These are phyloP conservation scores for Atta cephalotes DNA, from an alignment of 1,140 invertebrate genomes.

Conservation along the genomic window DNA sequence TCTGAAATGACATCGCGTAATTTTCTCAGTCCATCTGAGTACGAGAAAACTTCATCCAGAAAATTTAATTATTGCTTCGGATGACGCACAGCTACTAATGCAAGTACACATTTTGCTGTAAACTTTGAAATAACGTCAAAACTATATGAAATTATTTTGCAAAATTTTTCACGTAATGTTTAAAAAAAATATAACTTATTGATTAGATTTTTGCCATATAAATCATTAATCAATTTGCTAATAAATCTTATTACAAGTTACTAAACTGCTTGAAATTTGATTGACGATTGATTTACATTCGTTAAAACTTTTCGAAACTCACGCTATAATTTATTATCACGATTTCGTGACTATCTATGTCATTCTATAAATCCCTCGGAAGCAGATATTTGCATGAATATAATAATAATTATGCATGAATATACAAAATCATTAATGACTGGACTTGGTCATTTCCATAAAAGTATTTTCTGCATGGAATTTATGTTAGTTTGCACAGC, in stretches of 20 bases:
- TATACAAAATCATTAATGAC: not conserved
- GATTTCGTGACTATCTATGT: conserved; percentile 20
- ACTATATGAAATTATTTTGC: conserved; percentile 20
- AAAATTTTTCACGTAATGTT: not conserved
- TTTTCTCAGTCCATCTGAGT: not conserved
- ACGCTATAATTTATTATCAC: not conserved
- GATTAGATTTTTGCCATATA: not conserved
- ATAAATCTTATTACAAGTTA: conserved; percentile 37
- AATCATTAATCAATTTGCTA: conserved; percentile 23
- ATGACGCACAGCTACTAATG: not conserved
- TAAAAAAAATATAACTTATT: not conserved
- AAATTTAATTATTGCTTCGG: conserved; percentile 34
- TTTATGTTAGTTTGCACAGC: not conserved
- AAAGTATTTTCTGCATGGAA: conserved; percentile 9
- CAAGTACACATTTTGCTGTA: not conserved
- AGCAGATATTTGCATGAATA: not conserved
- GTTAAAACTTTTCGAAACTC: conserved; percentile 39
- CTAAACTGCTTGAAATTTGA: not conserved
- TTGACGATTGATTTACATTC: conserved; percentile 36
- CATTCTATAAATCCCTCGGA: not conserved
- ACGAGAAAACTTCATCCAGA: conserved; percentile 14
- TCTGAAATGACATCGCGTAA: conserved; percentile 36
- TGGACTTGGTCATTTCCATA: not conserved
- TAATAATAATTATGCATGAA: not conserved
- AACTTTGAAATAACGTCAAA: not conserved